These are phyloP conservation scores for Tolypeutes matacus DNA, from an alignment of 2,797 vertebrate species.

Conservation along the genomic window DNA sequence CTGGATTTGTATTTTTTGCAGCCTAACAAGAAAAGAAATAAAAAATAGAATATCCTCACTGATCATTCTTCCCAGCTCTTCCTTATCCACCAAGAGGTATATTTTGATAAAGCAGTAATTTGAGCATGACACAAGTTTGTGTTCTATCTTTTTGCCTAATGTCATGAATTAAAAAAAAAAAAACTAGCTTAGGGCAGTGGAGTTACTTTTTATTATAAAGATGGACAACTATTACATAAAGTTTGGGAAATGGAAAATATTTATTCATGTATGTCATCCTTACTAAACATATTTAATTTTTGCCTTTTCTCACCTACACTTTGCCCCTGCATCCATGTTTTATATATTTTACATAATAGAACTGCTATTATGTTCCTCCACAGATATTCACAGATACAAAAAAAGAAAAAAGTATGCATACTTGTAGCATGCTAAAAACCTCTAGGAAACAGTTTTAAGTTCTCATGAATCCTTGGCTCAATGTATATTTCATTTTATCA, in stretches of 20 bases:
- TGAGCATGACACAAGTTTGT: not conserved
- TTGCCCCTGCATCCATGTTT: not conserved
- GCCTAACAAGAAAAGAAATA: not conserved
- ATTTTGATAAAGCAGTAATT: not conserved
- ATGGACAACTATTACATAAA: not conserved
- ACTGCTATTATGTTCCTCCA: not conserved
- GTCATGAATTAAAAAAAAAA: not conserved
- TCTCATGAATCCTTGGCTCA: not conserved
- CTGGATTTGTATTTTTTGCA: not conserved
- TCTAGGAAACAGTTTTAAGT: not conserved
- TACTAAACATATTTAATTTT: not conserved
- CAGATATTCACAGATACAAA: constrained; percentile 21
- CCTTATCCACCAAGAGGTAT: not conserved
- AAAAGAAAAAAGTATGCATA: not conserved
- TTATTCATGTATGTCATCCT: not conserved
- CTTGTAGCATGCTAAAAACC: not conserved
- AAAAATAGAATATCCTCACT: not conserved
- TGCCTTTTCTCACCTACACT: not conserved
- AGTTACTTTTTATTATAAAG: constrained; percentile 1
- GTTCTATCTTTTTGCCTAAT: not conserved
- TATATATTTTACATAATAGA: constrained; percentile 54
- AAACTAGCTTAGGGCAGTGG: not conserved
- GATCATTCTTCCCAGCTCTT: not conserved
- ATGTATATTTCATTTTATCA: not conserved
- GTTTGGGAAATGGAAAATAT: not conserved